Evolutionary conservation across 2,797 vertebrate genomes (phyloP).

Genomic region (Morus bassanus): DNA sequence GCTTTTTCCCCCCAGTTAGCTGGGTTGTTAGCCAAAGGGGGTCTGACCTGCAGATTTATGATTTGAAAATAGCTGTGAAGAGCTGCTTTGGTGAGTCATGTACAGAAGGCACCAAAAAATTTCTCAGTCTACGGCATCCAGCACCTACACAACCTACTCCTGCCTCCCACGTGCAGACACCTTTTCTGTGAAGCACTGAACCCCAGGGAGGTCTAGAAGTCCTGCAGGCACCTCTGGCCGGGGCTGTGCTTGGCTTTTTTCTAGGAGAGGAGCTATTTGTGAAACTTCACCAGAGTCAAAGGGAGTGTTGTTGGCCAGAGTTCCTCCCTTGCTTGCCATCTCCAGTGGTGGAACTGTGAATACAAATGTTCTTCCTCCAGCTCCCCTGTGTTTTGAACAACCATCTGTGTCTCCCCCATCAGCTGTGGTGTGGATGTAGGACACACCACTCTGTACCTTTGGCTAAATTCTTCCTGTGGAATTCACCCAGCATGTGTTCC

Average conservation of each 20-base stretch:
- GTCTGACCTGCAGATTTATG: background rate
- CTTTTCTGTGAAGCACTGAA: background rate
- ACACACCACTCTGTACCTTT: background rate
- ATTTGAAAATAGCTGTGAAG: background rate
- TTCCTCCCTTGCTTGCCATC: background rate
- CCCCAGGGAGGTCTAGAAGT: background rate
- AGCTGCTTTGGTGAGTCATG: background rate
- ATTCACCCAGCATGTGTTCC: rapidly evolving
- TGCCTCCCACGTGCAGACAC: background rate
- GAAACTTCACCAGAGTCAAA: background rate
- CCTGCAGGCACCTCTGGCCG: background rate
- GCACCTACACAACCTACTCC: background rate
- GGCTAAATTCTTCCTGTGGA: background rate
- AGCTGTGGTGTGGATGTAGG: background rate
- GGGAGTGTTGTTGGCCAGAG: background rate
- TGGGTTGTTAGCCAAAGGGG: background rate
- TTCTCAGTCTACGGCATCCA: background rate
- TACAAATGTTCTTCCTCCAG: background rate
- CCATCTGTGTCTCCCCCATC: background rate
- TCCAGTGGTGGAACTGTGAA: background rate
- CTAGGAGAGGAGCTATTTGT: background rate
- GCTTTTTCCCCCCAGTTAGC: background rate
- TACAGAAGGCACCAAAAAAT: background rate
- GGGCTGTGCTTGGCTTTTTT: background rate
- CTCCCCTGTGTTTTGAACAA: background rate